Conservation (phyloP, 2,113 vertebrate genomes). For the Pelusios castaneus region DNA sequence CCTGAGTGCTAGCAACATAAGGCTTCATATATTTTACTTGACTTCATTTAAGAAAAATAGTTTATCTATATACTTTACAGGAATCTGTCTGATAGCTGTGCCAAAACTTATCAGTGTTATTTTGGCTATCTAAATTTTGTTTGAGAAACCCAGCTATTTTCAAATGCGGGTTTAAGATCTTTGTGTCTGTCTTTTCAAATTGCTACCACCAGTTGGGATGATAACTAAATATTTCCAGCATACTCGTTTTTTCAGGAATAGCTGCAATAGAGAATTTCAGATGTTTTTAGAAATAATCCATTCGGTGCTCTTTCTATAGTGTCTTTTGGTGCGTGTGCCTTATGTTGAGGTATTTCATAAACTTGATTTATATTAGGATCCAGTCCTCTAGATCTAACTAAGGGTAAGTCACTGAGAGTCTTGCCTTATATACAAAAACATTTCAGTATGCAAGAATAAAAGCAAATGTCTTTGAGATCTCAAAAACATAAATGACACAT, state of each 20-base stretch:
- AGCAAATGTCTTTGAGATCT: background rate
- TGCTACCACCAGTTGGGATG: background rate
- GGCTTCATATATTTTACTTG: background rate
- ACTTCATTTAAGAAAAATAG: background rate
- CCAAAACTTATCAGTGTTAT: background rate
- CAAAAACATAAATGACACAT: background rate
- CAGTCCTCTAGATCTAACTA: background rate
- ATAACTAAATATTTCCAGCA: rapidly evolving
- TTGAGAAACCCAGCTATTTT: background rate
- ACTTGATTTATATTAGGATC: background rate
- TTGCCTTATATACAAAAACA: background rate
- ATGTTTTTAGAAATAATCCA: background rate
- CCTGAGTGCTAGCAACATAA: background rate
- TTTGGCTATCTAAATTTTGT: background rate
- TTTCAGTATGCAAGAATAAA: background rate
- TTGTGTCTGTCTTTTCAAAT: background rate
- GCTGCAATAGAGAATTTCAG: background rate
- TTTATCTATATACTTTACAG: background rate
- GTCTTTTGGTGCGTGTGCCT: background rate
- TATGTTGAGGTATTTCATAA: background rate
- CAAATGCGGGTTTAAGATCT: background rate
- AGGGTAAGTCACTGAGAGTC: background rate
- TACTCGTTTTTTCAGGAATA: background rate
- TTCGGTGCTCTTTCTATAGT: background rate
- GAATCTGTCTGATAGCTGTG: background rate